A percentile compares a stretch with the other conserved stretches of the same genome.
Evolutionary conservation across 2,113 vertebrate species (phyloP).

Genomic region (Hiodon alosoides): DNA sequence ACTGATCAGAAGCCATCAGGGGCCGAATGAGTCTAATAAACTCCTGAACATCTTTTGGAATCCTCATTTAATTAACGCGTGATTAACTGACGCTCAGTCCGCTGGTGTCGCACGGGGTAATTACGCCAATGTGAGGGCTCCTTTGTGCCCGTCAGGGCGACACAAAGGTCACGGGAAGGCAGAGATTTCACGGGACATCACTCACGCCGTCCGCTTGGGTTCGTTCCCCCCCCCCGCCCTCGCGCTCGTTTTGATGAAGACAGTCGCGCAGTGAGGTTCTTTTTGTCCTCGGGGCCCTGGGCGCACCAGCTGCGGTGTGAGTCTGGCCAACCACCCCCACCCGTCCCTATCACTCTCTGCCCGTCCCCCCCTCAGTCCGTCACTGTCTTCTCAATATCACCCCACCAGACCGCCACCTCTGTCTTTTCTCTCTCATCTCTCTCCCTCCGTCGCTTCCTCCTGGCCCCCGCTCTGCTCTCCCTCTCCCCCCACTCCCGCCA

Average conservation of each 20-base stretch:
- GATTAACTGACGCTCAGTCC: conserved; percentile 38
- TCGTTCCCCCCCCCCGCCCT: conserved; percentile 40
- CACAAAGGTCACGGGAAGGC: conserved; percentile 28
- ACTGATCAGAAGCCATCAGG: not conserved
- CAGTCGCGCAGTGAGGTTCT: not conserved
- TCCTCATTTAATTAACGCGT: conserved; percentile 32
- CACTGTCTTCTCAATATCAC: conserved; percentile 38
- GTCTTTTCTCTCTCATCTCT: conserved; percentile 6
- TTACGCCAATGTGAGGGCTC: conserved; percentile 8
- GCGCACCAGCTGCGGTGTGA: conserved; percentile 12
- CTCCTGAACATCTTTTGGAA: conserved; percentile 50
- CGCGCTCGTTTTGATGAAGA: not conserved
- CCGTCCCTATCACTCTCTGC: not conserved
- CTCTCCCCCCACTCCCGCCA: not conserved
- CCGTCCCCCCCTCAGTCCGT: conserved; percentile 47
- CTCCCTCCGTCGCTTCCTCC: not conserved
- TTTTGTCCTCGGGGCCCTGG: conserved; percentile 14
- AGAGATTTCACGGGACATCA: conserved; percentile 34
- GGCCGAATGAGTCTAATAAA: conserved; percentile 46
- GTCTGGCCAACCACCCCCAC: conserved; percentile 9
- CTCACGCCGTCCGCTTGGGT: conserved; percentile 23
- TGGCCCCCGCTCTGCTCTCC: conserved; percentile 10
- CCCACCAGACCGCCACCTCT: not conserved
- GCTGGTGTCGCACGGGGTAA: conserved; percentile 5
- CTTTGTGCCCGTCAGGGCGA: conserved; percentile 28